Base-by-base conservation (phyloP, 2,888 invertebrate species). In the Pollenia amentaria region DNA sequence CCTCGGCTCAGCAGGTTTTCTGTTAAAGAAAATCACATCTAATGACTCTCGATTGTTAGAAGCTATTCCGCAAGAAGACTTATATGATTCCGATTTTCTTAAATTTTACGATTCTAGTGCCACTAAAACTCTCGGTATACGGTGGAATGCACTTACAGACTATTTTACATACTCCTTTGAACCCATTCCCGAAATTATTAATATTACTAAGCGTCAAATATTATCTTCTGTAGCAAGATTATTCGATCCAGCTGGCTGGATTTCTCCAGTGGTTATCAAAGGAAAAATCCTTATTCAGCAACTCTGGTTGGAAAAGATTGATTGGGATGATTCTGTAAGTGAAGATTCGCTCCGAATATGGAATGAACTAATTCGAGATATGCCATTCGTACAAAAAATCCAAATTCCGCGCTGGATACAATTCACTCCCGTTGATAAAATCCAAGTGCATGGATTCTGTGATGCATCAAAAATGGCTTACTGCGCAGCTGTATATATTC, bases 121-220 rank as follows among this genome's bases (percentile, higher is more conserved):
- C 4, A 75, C 60, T 10, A 75, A 60, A 60, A 60, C 60, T 6
- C 16, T 75, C 11, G 42, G 42, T n/a, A 75, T 75, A n/a, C 62
- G 62, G 1, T 73, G 60, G 73, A 73, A 73, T 4, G 18, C 55
- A 3, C 55, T 55, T 2, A n/a, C 21, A 55, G 55, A 55, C 8
- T 55, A 18, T 1, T 55, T 55, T 11, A n/a, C n/a, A n/a, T n/a
- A n/a, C n/a, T n/a, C n/a, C n/a, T n/a, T n/a, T n/a, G n/a, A n/a
- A n/a, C n/a, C n/a, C n/a, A n/a, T n/a, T n/a, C n/a, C n/a, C n/a
- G n/a, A n/a, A n/a, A n/a, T n/a, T n/a, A n/a, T n/a, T n/a, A n/a
- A n/a, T n/a, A n/a, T n/a, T n/a, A n/a, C n/a, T n/a, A n/a, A n/a
- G n/a, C n/a, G n/a, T n/a, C n/a, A n/a, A n/a, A n/a, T n/a, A n/a